Percentiles rank a stretch among this genome's conserved stretches.
phyloP scores from a whole-genome alignment of 2,113 vertebrate species.

The Excalfactoria chinensis region DNA sequence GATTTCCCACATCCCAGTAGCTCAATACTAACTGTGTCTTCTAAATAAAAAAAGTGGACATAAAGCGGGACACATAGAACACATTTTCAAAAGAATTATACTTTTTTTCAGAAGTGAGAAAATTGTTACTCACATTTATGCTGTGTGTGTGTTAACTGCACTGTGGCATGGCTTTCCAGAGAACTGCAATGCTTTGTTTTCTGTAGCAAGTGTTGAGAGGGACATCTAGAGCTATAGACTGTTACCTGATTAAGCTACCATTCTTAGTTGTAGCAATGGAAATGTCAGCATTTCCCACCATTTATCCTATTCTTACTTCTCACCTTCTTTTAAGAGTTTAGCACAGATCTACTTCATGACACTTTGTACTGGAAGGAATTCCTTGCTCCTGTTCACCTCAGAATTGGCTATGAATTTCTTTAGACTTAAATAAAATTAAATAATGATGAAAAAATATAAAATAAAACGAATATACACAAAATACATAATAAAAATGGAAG shows the following conservation, averaged over 20 bases:
- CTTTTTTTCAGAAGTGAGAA: background rate
- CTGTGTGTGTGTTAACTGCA: background rate
- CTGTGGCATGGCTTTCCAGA: background rate
- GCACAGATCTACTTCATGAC: background rate
- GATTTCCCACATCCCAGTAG: background rate
- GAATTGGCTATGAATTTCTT: background rate
- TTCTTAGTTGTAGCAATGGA: background rate
- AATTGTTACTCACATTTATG: background rate
- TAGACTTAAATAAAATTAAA: background rate
- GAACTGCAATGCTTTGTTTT: background rate
- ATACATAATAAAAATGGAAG: background rate
- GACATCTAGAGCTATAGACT: background rate
- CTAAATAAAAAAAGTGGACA: background rate
- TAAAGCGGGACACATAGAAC: background rate
- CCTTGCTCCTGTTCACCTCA: background rate
- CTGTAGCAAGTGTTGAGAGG: background rate
- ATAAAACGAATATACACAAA: too few relatives aligned
- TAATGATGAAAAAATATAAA: background rate
- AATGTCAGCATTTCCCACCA: background rate
- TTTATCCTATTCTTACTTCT: background rate
- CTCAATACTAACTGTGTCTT: background rate
- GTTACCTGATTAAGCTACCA: accelerated
- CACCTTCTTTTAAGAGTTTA: background rate
- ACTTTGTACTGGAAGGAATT: background rate
- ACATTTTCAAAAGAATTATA: background rate